phyloP scores from a whole-genome alignment of 2,797 vertebrate species.

The Antrozous pallidus region DNA sequence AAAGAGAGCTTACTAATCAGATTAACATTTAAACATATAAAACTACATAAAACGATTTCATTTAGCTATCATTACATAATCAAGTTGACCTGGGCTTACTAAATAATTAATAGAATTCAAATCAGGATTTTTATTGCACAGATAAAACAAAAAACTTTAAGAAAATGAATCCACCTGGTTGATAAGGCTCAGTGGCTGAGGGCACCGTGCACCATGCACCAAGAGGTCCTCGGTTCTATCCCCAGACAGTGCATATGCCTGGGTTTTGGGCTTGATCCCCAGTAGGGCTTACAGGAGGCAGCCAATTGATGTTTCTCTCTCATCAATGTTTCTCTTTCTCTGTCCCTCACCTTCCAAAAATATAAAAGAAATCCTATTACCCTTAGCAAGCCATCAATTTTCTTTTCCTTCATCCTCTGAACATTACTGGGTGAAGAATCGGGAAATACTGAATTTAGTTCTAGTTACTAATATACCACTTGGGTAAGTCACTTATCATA shows the following conservation, averaged over 20 bases:
- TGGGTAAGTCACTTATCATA: neutral
- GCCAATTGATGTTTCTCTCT: too few relatives aligned
- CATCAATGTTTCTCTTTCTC: too few relatives aligned
- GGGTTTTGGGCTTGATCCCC: too few relatives aligned
- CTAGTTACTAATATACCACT: neutral
- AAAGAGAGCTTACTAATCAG: constrained; percentile 19
- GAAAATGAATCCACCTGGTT: neutral
- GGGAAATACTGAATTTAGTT: neutral
- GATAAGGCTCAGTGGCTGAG: too few relatives aligned
- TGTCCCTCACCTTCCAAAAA: too few relatives aligned
- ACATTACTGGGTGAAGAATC: neutral
- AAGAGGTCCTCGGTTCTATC: too few relatives aligned
- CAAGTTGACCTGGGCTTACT: neutral
- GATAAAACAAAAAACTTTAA: neutral
- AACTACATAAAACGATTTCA: neutral
- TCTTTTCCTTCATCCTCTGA: neutral
- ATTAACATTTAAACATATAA: constrained; percentile 8
- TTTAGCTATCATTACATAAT: neutral
- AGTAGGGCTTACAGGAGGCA: too few relatives aligned
- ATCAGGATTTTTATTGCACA: neutral
- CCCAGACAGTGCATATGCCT: too few relatives aligned
- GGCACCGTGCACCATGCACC: too few relatives aligned
- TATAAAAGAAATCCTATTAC: neutral
- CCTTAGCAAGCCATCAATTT: neutral
- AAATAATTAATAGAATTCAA: constrained; percentile 1